Conservation (phyloP, 2,888 invertebrate genomes). For the Muschampia plurimacula region DNA sequence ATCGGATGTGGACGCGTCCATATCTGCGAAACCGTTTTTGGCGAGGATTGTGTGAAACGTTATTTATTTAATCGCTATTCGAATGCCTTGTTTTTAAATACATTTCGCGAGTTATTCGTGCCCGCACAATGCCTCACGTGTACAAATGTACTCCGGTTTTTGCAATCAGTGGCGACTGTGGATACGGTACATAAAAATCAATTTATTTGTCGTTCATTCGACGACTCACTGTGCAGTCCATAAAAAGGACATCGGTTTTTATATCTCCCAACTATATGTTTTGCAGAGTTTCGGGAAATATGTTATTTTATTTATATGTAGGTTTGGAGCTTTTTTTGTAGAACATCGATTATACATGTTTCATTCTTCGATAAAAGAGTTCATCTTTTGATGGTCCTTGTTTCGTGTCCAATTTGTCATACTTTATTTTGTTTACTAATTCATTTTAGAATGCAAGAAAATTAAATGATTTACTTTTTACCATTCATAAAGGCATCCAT, state of each 20-base stretch:
- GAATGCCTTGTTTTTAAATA: conserved; percentile 9
- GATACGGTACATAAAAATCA: conserved; percentile 39
- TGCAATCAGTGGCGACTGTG: conserved; percentile 36
- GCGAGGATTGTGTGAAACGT: background rate
- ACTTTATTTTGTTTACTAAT: too few relatives aligned
- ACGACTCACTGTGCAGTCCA: conserved; percentile 24
- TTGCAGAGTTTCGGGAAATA: background rate
- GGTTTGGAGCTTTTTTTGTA: background rate
- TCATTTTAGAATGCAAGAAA: too few relatives aligned
- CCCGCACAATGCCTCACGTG: conserved; percentile 17
- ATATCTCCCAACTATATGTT: background rate
- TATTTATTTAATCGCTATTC: background rate
- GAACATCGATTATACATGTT: background rate
- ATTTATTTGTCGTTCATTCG: conserved; percentile 37
- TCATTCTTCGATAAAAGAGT: background rate
- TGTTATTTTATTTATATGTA: background rate
- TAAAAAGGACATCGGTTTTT: conserved; percentile 28
- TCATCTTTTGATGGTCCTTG: background rate
- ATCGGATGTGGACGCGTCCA: too few relatives aligned
- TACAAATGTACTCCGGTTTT: conserved; percentile 23
- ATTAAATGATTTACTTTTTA: too few relatives aligned
- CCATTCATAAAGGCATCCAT: too few relatives aligned
- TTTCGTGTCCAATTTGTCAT: background rate
- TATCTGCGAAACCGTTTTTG: background rate
- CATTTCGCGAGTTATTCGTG: conserved; percentile 21